Evolutionary conservation across 2,797 vertebrate species (phyloP), one percentile per base, ranked within the genome.

Genomic region (Philypnodon macrostomus): DNA sequence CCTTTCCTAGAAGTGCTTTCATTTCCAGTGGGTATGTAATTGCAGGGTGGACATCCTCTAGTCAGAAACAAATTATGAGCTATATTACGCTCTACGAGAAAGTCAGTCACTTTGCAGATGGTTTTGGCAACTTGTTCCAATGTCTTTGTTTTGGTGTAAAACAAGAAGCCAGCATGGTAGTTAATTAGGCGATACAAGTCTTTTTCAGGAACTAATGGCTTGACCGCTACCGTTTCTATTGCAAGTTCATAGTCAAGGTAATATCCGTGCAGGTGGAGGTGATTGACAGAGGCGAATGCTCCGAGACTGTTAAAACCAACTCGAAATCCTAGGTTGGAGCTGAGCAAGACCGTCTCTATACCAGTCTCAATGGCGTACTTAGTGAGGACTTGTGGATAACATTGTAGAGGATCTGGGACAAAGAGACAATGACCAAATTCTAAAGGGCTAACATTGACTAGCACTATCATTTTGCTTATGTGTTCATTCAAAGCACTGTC

Each of bases 231-330:
- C 0, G 77, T 72, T 66, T 97, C 94, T 13, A 95, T 67, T 1
- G 64, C 83, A 30, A 98, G 84, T 36, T 87, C 55, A 4, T 79
- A 77, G 7, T 74, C 26, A 50, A 98, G 65, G 75, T 96, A 98
- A 54, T 93, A 93, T 4, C 89, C 92, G 7, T 98, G 95, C 0
- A 98, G 79, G 53, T 98, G 96, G 7, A 97, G 81, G 58, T 97
- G 96, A 81, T 98, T 98, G 45, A 98, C 92, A 0, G 96, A 98
- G 7, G 96, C 95, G 66, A 92, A 89, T 1, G 84, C 96, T 0
- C 94, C 94, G 0, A 97, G 89, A 55, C 95, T 94, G 79, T 98
- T 98, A 71, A 98, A 98, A 1, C 95, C 95, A 0, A 97, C 81
- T 0, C 92, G 81, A 73, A 94, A 95, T n/a, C 90, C 88, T 0